Conservation (phyloP, 64 coral and sea anemone species). For the Montipora sp. region DNA sequence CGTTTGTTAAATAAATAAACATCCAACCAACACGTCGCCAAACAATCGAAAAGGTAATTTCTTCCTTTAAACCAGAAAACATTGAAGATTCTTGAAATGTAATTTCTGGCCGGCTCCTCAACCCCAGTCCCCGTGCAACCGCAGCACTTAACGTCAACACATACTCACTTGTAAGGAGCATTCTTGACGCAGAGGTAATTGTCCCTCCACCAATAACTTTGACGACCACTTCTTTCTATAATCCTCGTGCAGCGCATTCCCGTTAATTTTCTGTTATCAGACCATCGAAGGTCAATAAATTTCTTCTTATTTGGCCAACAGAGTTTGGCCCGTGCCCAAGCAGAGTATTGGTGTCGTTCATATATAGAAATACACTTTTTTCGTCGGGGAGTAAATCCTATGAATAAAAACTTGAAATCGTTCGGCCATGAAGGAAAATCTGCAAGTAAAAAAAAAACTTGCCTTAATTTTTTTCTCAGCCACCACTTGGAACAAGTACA, state of each 20-base stretch:
- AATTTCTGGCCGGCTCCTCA: too few relatives aligned
- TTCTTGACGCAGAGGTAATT: conserved; percentile 12
- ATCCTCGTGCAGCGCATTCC: conserved; percentile 10
- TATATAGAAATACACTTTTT: conserved; percentile 18
- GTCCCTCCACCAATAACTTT: conserved; percentile 3
- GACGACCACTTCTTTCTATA: conserved; percentile 5
- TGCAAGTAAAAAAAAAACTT: background rate
- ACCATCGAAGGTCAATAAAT: conserved; percentile 12
- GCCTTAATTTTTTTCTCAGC: background rate
- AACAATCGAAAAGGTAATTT: too few relatives aligned
- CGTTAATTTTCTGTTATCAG: background rate
- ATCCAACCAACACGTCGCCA: too few relatives aligned
- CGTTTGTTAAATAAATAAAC: too few relatives aligned
- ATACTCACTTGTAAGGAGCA: conserved; percentile 19
- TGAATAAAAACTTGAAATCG: conserved; percentile 34
- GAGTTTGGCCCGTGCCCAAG: conserved; percentile 6
- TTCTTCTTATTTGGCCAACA: conserved; percentile 32
- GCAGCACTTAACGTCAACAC: background rate
- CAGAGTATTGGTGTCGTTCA: background rate
- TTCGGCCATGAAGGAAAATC: conserved; percentile 28
- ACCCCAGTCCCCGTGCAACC: too few relatives aligned
- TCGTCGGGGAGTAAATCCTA: conserved; percentile 31
- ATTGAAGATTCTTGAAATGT: too few relatives aligned
- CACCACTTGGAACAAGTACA: too few relatives aligned
- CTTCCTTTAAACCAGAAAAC: too few relatives aligned